Evolutionary conservation across 2,797 vertebrate genomes (phyloP).

Genomic region (Scarus forsteni): DNA sequence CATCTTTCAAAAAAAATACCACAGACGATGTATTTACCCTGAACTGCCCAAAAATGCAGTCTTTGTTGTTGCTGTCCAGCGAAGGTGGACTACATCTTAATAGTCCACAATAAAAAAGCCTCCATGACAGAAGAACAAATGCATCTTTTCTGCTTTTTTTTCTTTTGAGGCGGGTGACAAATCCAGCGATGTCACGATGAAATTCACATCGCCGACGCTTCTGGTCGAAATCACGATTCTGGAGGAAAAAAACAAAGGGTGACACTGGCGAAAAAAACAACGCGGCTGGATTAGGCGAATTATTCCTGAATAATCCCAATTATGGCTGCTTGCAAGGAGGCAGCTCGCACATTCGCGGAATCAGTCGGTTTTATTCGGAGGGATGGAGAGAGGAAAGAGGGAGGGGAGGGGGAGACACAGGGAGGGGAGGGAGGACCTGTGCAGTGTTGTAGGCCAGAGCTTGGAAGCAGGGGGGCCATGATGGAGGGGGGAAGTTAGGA

Average conservation of each 20-base stretch:
- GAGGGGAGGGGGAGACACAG: conserved; percentile 11
- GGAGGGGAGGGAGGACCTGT: conserved; percentile 38
- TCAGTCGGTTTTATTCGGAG: conserved; percentile 79
- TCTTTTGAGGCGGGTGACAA: conserved; percentile 25
- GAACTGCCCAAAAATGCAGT: conserved; percentile 65
- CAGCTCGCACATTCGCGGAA: conserved; percentile 78
- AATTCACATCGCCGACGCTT: conserved; percentile 48
- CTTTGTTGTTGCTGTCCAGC: conserved; percentile 75
- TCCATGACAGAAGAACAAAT: conserved; percentile 59
- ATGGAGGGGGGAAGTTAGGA: too few relatives aligned
- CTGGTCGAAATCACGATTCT: conserved; percentile 34
- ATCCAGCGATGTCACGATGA: conserved; percentile 60
- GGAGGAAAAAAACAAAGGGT: neutral
- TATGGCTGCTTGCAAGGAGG: conserved; percentile 80
- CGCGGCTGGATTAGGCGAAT: conserved; percentile 70
- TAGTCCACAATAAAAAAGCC: conserved; percentile 67
- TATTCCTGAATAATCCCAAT: conserved; percentile 83
- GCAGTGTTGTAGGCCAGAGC: conserved; percentile 53
- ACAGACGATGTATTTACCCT: conserved; percentile 57
- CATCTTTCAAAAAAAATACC: conserved; percentile 55
- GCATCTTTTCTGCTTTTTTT: conserved; percentile 27
- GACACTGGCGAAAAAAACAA: conserved; percentile 27
- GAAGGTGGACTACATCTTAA: conserved; percentile 73
- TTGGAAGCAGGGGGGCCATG: conserved; percentile 23
- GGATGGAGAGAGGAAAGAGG: conserved; percentile 1